Evolutionary conservation across 30 jellyfish, hydroid and myxozoan genomes (phyloP).

Genomic region (Euphysa ruthae): DNA sequence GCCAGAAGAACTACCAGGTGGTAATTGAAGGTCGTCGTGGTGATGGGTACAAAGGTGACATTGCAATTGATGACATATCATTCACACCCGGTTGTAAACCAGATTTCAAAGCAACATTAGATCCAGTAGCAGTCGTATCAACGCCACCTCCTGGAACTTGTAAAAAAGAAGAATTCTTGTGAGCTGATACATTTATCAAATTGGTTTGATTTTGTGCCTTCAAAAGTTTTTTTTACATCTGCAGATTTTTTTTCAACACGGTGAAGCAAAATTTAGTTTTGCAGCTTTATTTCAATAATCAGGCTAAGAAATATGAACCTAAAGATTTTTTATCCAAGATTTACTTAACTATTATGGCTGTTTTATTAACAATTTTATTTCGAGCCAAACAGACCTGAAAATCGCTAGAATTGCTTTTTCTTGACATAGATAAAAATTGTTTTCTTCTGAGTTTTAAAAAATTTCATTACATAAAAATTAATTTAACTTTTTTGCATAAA

Average conservation of each 20-base stretch:
- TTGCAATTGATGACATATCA: slow-evolving; percentile 87
- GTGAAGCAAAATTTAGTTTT: too few relatives aligned
- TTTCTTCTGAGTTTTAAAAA: background rate
- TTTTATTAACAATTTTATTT: too few relatives aligned
- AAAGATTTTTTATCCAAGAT: too few relatives aligned
- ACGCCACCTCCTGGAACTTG: slow-evolving; percentile 97
- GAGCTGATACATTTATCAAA: slow-evolving; percentile 3
- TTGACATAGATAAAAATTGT: background rate
- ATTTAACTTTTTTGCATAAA: background rate
- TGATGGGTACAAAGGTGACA: slow-evolving; percentile 56
- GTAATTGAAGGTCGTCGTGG: slow-evolving; percentile 89
- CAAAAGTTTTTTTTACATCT: too few relatives aligned
- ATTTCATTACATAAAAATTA: background rate
- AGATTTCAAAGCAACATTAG: slow-evolving; percentile 67
- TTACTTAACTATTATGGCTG: too few relatives aligned
- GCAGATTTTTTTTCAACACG: too few relatives aligned
- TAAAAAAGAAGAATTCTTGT: slow-evolving; percentile 73
- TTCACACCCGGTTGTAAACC: slow-evolving; percentile 94
- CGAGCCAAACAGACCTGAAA: too few relatives aligned
- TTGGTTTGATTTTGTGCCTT: too few relatives aligned
- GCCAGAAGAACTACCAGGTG: slow-evolving; percentile 48
- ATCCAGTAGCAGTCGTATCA: slow-evolving; percentile 55
- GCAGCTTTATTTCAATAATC: too few relatives aligned
- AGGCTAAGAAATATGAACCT: too few relatives aligned
- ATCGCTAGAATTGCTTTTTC: too few relatives aligned